These are phyloP conservation scores for Heliconius ismenius DNA, from an alignment of 2,888 invertebrate species.

Conservation along the genomic window DNA sequence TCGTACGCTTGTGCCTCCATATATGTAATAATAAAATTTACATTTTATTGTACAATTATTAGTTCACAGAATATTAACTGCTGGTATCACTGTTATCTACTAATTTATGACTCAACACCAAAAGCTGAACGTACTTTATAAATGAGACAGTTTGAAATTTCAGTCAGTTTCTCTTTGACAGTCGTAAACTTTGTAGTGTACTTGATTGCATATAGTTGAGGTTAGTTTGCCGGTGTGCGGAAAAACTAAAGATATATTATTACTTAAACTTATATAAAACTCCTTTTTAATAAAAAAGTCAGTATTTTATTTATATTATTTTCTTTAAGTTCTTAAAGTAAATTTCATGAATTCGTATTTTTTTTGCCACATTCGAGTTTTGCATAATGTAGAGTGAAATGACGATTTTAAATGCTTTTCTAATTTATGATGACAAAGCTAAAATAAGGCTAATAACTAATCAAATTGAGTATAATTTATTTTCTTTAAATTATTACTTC, in stretches of 20 bases:
- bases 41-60: too few species aligned
- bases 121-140: conserved; percentile 10
- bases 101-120: not conserved
- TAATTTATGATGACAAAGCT: conserved; percentile 3
- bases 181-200: not conserved
- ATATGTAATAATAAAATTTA: too few species aligned
- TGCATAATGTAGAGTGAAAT: not conserved
- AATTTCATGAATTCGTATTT: too few species aligned
- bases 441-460: not conserved
- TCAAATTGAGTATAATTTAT: not conserved
- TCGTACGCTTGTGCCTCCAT: too few species aligned
- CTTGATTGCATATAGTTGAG: conserved; percentile 31
- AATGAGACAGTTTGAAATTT: conserved; percentile 7
- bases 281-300: not conserved
- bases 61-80: not conserved
- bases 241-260: conserved; percentile 41
- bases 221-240: conserved; percentile 45
- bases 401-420: not conserved
- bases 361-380: not conserved
- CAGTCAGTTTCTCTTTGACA: conserved; percentile 31
- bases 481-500: not conserved
- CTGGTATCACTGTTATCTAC: not conserved
- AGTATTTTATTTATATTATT: not conserved
- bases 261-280: conserved; percentile 29
- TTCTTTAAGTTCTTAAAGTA: not conserved